A percentile compares a stretch with the other conserved stretches of the same genome.
These are phyloP conservation scores for Pseudococcus viburni DNA, from an alignment of 2,888 invertebrate genomes.

Conservation along the genomic window DNA sequence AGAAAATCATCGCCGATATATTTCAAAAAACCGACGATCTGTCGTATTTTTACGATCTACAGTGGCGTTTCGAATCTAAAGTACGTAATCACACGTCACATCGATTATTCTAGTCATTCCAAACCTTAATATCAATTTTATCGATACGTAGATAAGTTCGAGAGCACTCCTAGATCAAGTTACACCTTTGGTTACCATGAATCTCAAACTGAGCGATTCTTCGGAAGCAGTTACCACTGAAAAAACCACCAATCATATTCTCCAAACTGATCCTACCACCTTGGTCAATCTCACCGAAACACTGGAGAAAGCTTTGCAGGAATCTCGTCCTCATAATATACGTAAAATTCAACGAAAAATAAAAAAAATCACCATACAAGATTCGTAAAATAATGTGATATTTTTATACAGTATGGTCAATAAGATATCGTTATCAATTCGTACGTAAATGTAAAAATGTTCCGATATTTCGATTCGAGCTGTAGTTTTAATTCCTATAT, in stretches of 20 bases:
- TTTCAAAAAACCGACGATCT: conserved; percentile 38
- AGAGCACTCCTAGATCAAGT: conserved; percentile 66
- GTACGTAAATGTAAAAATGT: not conserved
- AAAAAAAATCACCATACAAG: conserved; percentile 60
- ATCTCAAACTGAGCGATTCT: conserved; percentile 64
- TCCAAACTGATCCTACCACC: conserved; percentile 66
- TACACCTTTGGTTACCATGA: conserved; percentile 65
- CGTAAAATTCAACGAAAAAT: conserved; percentile 67
- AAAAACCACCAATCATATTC: conserved; percentile 54
- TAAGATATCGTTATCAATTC: not conserved
- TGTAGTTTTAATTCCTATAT: not conserved
- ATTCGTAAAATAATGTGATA: conserved; percentile 41
- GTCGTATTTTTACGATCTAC: conserved; percentile 66
- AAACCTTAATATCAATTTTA: not conserved
- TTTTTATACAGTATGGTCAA: not conserved
- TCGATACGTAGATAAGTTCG: conserved; percentile 62
- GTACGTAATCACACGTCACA: conserved; percentile 13
- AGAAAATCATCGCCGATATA: conserved; percentile 53
- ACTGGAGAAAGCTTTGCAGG: conserved; percentile 66
- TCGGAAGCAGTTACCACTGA: conserved; percentile 10
- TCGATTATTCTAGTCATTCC: not conserved
- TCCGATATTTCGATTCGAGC: not conserved
- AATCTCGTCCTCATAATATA: conserved; percentile 66
- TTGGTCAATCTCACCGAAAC: conserved; percentile 66
- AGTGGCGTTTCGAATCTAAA: conserved; percentile 67